Evolutionary conservation across 2,888 invertebrate genomes (phyloP), one percentile per base, ranked within the genome.

Genomic region (Hydraecia micacea): DNA sequence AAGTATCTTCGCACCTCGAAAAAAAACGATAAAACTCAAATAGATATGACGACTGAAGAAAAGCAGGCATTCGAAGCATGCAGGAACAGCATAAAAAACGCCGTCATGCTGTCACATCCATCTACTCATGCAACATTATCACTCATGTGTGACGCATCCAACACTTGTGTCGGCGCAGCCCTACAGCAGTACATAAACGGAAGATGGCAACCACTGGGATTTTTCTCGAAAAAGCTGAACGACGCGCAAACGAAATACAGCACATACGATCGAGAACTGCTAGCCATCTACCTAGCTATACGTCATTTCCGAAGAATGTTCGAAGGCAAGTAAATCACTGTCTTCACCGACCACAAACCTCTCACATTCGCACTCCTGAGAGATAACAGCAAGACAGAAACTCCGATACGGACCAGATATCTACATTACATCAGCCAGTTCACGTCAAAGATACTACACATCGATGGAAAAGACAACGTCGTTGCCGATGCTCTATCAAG

Each of bases 321-420:
- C 11, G 55, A 58, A 55, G 55, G 55, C 25, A 55, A 55, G 25
- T 25, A 55, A 55, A 55, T 55, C 46, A 46, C 46, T 3, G 46
- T 39, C 3, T 39, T 39, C 39, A 39, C 39, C 39, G 39, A 39
- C 39, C 49, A 49, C 15, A 49, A 65, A 39, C 65, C 65, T 21
- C 65, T 65, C 9, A 39, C 39, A 11, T 65, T 65, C 25, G 39
- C 65, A 11, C 65, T 65, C 39, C 8, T 11, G 65, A 55, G 39
- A 49, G 49, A 18, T 8, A 69, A 69, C 69, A 69, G 69, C 69
- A 58, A 70, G n/a, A 70, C 69, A 25, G 55, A 70, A 39, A 70
- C 69, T 1, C 55, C 21, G 15, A 11, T 55, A 36, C 55, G 69
- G 9, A 69, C 69, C 5, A 70, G 69, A 58, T 70, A 70, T 8